A percentile compares a stretch with the other conserved stretches of the same genome.
These are phyloP conservation scores for Cephus cinctus DNA, from an alignment of 1,140 invertebrate species.

Conservation along the genomic window DNA sequence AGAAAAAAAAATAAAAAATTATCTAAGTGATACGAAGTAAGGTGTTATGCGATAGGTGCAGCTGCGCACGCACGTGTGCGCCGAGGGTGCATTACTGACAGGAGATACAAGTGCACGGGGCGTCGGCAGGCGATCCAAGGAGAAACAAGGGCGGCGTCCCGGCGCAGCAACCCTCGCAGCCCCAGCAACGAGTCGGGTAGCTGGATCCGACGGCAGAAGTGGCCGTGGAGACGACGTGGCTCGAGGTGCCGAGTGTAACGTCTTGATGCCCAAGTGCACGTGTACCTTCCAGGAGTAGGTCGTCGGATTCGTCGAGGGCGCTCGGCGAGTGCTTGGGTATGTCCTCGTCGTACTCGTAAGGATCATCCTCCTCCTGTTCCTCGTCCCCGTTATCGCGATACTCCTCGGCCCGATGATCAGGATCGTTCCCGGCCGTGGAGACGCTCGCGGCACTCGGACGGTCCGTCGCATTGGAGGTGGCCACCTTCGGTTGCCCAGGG, in stretches of 20 bases:
- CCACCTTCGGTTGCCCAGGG: conserved; percentile 23
- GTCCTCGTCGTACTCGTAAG: conserved; percentile 60
- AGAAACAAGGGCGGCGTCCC: conserved; percentile 45
- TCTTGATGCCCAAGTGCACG: conserved; percentile 20
- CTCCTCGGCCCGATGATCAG: not conserved
- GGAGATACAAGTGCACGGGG: conserved; percentile 40
- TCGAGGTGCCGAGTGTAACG: conserved; percentile 13
- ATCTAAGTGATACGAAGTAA: too few relatives aligned
- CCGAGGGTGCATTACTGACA: conserved; percentile 33
- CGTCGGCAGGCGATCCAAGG: conserved; percentile 37
- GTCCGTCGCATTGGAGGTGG: too few relatives aligned
- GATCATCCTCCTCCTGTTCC: conserved; percentile 49
- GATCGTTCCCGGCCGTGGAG: conserved; percentile 12
- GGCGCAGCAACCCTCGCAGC: conserved; percentile 27
- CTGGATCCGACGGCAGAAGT: not conserved
- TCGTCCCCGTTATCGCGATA: conserved; percentile 16
- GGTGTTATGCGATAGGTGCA: too few relatives aligned
- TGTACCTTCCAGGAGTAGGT: conserved; percentile 3
- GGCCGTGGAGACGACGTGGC: not conserved
- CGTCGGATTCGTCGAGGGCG: not conserved
- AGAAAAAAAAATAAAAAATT: too few relatives aligned
- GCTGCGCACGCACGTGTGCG: not conserved
- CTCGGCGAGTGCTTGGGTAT: conserved; percentile 28
- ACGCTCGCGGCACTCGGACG: conserved; percentile 19
- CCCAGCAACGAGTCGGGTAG: conserved; percentile 34